phyloP scores from a whole-genome alignment of 2,888 invertebrate genomes.

The Pollenia angustigena region DNA sequence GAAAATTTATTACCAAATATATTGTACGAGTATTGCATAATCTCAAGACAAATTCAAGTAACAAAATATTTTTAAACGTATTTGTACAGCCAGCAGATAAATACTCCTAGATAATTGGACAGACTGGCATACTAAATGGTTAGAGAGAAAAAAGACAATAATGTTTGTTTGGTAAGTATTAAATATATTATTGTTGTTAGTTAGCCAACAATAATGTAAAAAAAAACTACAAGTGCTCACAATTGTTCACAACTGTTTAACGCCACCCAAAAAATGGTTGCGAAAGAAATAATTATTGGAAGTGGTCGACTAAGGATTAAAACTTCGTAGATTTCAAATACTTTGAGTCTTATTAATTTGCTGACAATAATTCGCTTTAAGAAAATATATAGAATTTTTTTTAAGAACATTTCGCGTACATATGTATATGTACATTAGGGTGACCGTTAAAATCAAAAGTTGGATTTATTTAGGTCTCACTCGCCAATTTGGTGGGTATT shows the following conservation, averaged over 20 bases:
- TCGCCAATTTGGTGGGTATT: too few relatives aligned
- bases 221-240: constrained; percentile 27
- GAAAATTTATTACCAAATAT: constrained; percentile 66
- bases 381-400: too few relatives aligned
- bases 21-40: constrained; percentile 49
- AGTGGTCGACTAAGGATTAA: neutral
- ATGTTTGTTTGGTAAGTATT: constrained; percentile 26
- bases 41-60: constrained; percentile 57
- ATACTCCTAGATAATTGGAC: constrained; percentile 18
- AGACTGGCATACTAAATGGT: constrained; percentile 15
- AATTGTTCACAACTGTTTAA: constrained; percentile 58
- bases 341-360: too few relatives aligned
- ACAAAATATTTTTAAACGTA: constrained; percentile 44
- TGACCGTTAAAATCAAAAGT: too few relatives aligned
- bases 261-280: constrained; percentile 58
- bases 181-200: constrained; percentile 10
- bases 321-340: too few relatives aligned
- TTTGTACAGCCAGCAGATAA: constrained; percentile 36
- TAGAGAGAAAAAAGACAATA: constrained; percentile 16
- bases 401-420: too few relatives aligned
- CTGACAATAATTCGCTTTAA: too few relatives aligned
- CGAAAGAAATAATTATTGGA: neutral
- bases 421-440: too few relatives aligned
- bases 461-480: too few relatives aligned
- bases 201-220: constrained; percentile 51